Evolutionary conservation across 2,888 invertebrate species (phyloP), one percentile per base, ranked within the genome.

Genomic region (Hypselothyrea guttata): DNA sequence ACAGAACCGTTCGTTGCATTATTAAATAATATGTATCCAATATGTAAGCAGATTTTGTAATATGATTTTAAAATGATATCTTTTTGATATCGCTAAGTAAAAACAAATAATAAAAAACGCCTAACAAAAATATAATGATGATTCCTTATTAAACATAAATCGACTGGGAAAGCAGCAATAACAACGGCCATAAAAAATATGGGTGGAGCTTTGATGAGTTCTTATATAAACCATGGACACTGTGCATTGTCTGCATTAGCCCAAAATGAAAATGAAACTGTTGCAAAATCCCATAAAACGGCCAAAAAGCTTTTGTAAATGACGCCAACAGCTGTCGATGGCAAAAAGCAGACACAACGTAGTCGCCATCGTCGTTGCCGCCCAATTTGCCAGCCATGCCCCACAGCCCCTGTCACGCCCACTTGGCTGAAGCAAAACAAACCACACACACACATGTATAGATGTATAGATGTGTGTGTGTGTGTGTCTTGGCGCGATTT

Each of bases 301-400:
- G 83, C 79, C 84, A 84, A 79, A 84, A 78, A 84, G 84, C 85
- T 82, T 78, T 84, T 79, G 79, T 84, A 79, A 79, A 79, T 84
- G 79, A 84, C 83, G 84, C 79, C 85, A 79, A 84, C 79, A 79
- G 79, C 78, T 79, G 79, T 82, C 85, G 82, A 77, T 84, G 72
- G 67, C 63, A 55, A 71, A 74, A 56, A 61, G 5, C 31, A 77
- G 73, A 74, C 84, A 84, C 82, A 76, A 73, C 55, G 70, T 49
- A 52, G 70, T 41, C 55, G 56, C 28, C 47, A 65, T 59, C 34
- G 55, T 59, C 65, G 35, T 49, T 30, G 22, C 38, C 38, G 60
- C 52, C 22, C 61, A 56, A 40, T 38, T 56, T 28, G n/a, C 22
- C 12, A 4, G 16, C 35, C n/a, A 12, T 38, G 22, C 9, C 7